Percentiles rank a stretch among this genome's conserved stretches.
phyloP scores from a whole-genome alignment of 2,113 vertebrate species.

The Mirounga angustirostris region DNA sequence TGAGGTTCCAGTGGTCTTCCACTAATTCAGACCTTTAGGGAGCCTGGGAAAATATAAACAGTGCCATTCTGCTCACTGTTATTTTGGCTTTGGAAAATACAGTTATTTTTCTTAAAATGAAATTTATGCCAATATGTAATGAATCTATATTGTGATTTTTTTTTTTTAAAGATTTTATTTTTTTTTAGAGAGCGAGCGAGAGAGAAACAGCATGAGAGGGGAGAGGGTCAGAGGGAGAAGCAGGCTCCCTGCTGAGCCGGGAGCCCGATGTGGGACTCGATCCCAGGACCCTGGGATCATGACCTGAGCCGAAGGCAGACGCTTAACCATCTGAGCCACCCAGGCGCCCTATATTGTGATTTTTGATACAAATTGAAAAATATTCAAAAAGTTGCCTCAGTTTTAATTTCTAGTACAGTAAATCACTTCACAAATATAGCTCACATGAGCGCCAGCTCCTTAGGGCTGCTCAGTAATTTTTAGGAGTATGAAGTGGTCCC shows the following conservation, averaged over 20 bases:
- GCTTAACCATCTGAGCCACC: too few species aligned
- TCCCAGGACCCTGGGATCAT: too few species aligned
- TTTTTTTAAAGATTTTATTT: not conserved
- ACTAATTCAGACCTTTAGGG: not conserved
- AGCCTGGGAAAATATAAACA: not conserved
- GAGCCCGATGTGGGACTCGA: too few species aligned
- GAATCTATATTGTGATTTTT: not conserved
- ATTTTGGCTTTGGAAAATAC: not conserved
- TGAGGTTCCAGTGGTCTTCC: not conserved
- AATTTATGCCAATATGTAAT: not conserved
- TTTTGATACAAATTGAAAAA: not conserved
- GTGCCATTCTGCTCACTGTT: not conserved
- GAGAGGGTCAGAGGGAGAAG: too few species aligned
- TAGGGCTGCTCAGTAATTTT: not conserved
- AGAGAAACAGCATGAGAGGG: too few species aligned
- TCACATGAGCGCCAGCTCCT: not conserved
- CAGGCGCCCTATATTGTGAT: not conserved
- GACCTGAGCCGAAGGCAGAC: too few species aligned
- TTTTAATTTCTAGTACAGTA: constrained; percentile 16
- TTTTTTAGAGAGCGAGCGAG: too few species aligned
- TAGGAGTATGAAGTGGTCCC: not conserved
- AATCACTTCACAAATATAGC: not conserved
- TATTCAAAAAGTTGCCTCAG: not conserved
- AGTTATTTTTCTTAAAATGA: not conserved
- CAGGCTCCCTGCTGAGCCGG: too few species aligned